Percentiles rank a stretch among this genome's conserved stretches.
These are phyloP conservation scores for Tricholauxania praeusta DNA, from an alignment of 2,888 invertebrate genomes.

Conservation along the genomic window DNA sequence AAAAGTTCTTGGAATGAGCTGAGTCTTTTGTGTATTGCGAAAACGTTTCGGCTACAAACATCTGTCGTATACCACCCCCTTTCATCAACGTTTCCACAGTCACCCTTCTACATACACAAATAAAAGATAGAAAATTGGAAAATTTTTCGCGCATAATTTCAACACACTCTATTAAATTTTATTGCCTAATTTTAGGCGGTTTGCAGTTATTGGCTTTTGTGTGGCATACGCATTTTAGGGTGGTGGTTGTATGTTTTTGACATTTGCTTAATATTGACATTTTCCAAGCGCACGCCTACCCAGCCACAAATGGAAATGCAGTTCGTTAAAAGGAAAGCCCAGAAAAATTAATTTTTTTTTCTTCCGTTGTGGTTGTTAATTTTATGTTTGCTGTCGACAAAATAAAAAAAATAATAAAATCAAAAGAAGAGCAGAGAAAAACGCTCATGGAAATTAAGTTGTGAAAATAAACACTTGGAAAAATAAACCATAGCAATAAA, in stretches of 20 bases:
- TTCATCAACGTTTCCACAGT: too few relatives aligned
- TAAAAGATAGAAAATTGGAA: too few relatives aligned
- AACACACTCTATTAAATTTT: slow-evolving; percentile 40
- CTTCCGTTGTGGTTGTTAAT: not conserved
- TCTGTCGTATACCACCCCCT: too few relatives aligned
- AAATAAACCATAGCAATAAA: not conserved
- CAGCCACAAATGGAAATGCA: not conserved
- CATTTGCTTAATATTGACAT: slow-evolving; percentile 12
- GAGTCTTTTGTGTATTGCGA: too few relatives aligned
- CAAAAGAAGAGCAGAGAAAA: not conserved
- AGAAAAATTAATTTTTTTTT: not conserved
- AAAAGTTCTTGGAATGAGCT: too few relatives aligned
- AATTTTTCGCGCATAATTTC: not conserved
- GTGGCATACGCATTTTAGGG: not conserved
- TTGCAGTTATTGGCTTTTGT: slow-evolving; percentile 24
- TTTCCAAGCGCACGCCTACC: not conserved
- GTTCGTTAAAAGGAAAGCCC: not conserved
- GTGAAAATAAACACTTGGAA: slow-evolving; percentile 4
- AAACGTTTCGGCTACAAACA: too few relatives aligned
- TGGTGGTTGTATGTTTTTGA: not conserved
- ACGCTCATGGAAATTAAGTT: not conserved
- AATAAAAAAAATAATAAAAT: not conserved
- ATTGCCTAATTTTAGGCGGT: slow-evolving; percentile 39
- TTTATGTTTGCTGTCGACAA: not conserved
- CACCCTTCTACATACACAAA: too few relatives aligned